Evolutionary conservation across 2,888 invertebrate species (phyloP).

Genomic region (Zaprionus bogoriensis): DNA sequence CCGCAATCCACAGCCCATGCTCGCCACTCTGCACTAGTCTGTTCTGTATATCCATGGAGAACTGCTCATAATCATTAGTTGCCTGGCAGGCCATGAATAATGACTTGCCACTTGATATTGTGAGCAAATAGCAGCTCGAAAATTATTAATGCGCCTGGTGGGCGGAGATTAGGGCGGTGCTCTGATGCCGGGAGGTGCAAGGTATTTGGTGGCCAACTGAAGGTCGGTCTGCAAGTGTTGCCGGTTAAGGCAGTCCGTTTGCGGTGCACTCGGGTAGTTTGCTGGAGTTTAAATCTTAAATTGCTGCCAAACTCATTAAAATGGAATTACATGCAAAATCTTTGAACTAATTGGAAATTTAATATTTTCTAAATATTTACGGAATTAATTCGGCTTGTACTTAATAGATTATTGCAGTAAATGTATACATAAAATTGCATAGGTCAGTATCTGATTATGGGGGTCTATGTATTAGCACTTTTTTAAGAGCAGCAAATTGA

Average conservation of each 20-base stretch:
- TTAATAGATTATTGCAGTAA: no score
- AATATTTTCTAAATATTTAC: background rate
- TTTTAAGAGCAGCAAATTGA: no score
- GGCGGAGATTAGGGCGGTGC: background rate
- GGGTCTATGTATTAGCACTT: no score
- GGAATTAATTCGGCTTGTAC: no score
- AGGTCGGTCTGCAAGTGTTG: constrained; percentile 28
- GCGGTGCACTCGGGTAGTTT: background rate
- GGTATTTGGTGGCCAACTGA: constrained; percentile 8
- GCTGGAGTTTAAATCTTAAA: background rate
- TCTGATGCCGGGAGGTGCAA: no score
- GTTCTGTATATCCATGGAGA: constrained; percentile 32
- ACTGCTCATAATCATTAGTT: constrained; percentile 72
- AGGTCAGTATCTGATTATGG: no score
- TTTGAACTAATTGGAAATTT: background rate
- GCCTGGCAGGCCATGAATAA: constrained; percentile 65
- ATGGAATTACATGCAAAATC: background rate
- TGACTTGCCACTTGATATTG: constrained; percentile 71
- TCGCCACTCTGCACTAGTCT: background rate
- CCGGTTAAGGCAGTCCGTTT: background rate
- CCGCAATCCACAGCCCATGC: no score
- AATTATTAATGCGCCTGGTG: constrained; percentile 57
- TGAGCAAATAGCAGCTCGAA: constrained; percentile 63
- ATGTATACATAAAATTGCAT: no score
- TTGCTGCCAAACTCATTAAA: background rate